Evolutionary conservation across 2,113 vertebrate species (phyloP).

Genomic region (Rhinolophus ferrumequinum): DNA sequence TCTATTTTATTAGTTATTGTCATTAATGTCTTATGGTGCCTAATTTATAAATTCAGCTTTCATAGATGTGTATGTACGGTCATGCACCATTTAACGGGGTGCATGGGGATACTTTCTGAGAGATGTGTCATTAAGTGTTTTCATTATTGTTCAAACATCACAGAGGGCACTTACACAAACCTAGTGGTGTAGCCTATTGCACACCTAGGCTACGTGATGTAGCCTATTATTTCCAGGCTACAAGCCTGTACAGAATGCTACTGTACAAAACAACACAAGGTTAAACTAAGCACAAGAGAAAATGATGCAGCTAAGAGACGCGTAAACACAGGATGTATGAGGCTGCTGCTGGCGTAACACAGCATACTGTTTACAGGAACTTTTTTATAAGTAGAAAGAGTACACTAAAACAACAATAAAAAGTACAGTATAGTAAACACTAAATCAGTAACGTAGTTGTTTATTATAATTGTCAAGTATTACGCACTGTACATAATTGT

Average conservation of each 20-base stretch:
- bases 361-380: not conserved
- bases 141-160: too few species aligned
- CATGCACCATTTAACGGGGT: not conserved
- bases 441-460: not conserved
- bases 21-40: not conserved
- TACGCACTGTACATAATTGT: not conserved
- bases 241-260: not conserved
- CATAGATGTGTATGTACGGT: too few species aligned
- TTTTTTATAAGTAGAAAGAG: not conserved
- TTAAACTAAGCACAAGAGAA: not conserved
- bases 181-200: not conserved
- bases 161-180: not conserved
- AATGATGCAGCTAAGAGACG: not conserved
- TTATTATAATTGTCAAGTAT: not conserved
- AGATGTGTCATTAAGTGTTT: not conserved
- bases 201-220: not conserved
- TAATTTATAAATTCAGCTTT: not conserved
- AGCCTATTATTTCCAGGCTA: not conserved
- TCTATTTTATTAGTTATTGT: not conserved
- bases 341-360: not conserved
- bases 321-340: not conserved
- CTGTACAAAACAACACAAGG: too few species aligned
- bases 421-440: not conserved
- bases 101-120: not conserved
- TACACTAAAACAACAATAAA: not conserved